phyloP scores from a whole-genome alignment of 2,888 invertebrate genomes.

The Latrodectus elegans region DNA sequence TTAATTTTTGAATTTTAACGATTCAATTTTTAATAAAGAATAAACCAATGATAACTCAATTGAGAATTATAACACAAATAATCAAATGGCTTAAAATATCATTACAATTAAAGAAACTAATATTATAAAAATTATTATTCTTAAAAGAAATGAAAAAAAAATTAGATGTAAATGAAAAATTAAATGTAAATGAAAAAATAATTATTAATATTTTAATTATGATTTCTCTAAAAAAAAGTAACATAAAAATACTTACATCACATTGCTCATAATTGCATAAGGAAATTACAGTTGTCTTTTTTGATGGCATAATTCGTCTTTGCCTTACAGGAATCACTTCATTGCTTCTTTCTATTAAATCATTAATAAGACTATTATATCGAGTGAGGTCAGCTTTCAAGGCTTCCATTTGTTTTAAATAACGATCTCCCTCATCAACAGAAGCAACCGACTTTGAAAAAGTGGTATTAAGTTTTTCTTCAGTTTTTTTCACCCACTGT shows the following conservation, averaged over 20 bases:
- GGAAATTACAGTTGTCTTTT: slow-evolving; percentile 89
- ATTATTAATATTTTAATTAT: too few relatives aligned
- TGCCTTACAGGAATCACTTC: slow-evolving; percentile 92
- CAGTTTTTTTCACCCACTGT: slow-evolving; percentile 85
- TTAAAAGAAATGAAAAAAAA: too few relatives aligned
- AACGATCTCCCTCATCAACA: slow-evolving; percentile 92
- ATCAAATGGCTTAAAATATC: too few relatives aligned
- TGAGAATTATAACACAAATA: too few relatives aligned
- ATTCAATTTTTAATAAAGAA: too few relatives aligned
- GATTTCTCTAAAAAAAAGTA: too few relatives aligned
- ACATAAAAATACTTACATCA: slow-evolving; percentile 77
- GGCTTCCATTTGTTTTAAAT: slow-evolving; percentile 95
- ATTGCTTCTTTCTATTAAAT: slow-evolving; percentile 85
- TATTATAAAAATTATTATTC: too few relatives aligned
- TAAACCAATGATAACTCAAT: too few relatives aligned
- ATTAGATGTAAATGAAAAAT: too few relatives aligned
- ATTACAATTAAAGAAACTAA: too few relatives aligned
- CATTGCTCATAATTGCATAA: slow-evolving; percentile 96
- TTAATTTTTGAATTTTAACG: too few relatives aligned
- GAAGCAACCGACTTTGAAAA: slow-evolving; percentile 96
- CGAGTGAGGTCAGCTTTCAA: slow-evolving; percentile 91
- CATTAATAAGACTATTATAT: slow-evolving; percentile 88
- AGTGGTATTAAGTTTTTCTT: slow-evolving; percentile 91
- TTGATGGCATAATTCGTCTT: slow-evolving; percentile 87
- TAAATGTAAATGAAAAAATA: too few relatives aligned